A percentile compares a stretch with the other conserved stretches of the same genome.
These are phyloP conservation scores for Geotrupes spiniger DNA, from an alignment of 2,888 invertebrate species.

Conservation along the genomic window DNA sequence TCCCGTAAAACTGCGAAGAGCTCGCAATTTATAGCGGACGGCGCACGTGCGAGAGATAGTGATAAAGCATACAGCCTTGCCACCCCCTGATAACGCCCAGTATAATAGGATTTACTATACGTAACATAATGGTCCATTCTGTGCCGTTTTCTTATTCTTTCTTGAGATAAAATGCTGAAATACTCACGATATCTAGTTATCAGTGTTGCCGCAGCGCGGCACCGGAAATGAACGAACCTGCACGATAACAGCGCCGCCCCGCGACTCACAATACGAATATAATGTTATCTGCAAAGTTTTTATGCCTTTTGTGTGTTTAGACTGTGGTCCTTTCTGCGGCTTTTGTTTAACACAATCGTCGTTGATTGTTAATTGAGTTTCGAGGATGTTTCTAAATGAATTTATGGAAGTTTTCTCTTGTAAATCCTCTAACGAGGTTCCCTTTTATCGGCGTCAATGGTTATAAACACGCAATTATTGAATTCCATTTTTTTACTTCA, in stretches of 20 bases:
- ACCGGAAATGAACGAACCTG: conserved; percentile 53
- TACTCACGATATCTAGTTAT: conserved; percentile 52
- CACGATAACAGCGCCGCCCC: conserved; percentile 47
- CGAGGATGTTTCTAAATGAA: conserved; percentile 44
- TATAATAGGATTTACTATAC: conserved; percentile 54
- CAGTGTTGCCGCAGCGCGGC: conserved; percentile 49
- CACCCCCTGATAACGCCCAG: conserved; percentile 47
- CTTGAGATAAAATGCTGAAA: conserved; percentile 52
- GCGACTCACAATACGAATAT: conserved; percentile 45
- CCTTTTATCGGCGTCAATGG: conserved; percentile 7
- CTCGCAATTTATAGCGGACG: conserved; percentile 44
- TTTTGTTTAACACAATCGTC: conserved; percentile 46
- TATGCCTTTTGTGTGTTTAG: conserved; percentile 44
- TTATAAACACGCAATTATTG: conserved; percentile 11
- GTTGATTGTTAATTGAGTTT: conserved; percentile 50
- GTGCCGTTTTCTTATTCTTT: conserved; percentile 54
- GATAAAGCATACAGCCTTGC: conserved; percentile 49
- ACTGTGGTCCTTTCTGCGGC: conserved; percentile 41
- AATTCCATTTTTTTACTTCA: conserved; percentile 2
- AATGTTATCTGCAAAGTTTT: conserved; percentile 48
- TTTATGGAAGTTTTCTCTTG: conserved; percentile 39
- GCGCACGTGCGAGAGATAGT: conserved; percentile 50
- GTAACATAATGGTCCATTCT: conserved; percentile 55
- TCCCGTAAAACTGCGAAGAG: conserved; percentile 34
- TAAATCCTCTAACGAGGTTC: conserved; percentile 30